phyloP scores from a whole-genome alignment of 2,888 invertebrate genomes.

The Mellilla xanthometata region DNA sequence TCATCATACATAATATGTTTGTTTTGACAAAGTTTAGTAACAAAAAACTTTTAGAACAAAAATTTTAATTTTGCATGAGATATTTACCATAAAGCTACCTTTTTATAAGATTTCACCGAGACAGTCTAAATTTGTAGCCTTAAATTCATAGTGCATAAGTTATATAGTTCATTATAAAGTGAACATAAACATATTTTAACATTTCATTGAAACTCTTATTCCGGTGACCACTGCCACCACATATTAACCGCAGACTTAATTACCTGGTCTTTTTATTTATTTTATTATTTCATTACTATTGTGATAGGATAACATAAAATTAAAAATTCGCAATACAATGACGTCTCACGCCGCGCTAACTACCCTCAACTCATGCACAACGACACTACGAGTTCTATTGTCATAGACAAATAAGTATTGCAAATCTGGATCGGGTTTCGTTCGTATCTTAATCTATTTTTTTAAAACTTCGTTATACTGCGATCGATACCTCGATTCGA shows the following conservation, averaged over 20 bases:
- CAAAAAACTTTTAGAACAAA: too few relatives aligned
- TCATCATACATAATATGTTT: too few relatives aligned
- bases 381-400: constrained; percentile 25
- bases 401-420: constrained; percentile 16
- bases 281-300: constrained; percentile 5
- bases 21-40: neutral
- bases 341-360: constrained; percentile 21
- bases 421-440: constrained; percentile 25
- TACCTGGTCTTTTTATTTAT: neutral
- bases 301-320: constrained; percentile 12
- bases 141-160: too few relatives aligned
- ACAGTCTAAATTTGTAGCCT: too few relatives aligned
- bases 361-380: constrained; percentile 9
- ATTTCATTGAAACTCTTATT: too few relatives aligned
- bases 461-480: neutral
- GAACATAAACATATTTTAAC: too few relatives aligned
- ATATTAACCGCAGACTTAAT: too few relatives aligned
- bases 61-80: neutral
- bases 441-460: constrained; percentile 7
- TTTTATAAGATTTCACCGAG: too few relatives aligned
- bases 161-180: too few relatives aligned
- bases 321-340: constrained; percentile 15
- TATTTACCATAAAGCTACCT: neutral
- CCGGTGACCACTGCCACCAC: too few relatives aligned
- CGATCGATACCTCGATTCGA: constrained; percentile 7